phyloP scores from a whole-genome alignment of 2,113 vertebrate species.

The Bujurquina vittata region DNA sequence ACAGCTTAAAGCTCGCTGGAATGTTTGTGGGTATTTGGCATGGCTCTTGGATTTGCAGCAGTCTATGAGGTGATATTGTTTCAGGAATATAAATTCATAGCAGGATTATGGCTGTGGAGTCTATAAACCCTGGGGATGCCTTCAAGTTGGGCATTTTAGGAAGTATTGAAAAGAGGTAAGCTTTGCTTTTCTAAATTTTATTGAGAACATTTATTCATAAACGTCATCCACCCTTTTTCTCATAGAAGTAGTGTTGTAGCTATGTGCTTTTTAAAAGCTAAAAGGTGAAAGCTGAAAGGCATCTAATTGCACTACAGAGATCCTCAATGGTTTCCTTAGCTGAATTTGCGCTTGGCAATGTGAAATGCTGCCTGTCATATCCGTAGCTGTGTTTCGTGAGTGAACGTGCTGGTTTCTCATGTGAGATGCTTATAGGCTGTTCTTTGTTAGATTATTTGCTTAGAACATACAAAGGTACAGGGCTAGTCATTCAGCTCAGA shows the following conservation, averaged over 20 bases:
- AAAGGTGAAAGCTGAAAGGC: background rate
- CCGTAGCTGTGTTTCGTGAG: background rate
- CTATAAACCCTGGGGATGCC: conserved; percentile 41
- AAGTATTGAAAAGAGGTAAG: conserved; percentile 68
- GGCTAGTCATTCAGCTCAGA: background rate
- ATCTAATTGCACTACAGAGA: background rate
- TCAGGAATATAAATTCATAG: background rate
- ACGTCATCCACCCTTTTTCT: background rate
- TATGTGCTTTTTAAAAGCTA: background rate
- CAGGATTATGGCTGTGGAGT: conserved; percentile 29
- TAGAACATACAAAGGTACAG: background rate
- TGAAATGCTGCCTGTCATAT: background rate
- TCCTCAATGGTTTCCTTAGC: background rate
- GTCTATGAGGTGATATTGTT: background rate
- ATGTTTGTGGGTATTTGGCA: conserved; percentile 3
- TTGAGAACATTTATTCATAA: background rate
- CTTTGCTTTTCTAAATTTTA: background rate
- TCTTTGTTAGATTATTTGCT: conserved; percentile 31
- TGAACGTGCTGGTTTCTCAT: background rate
- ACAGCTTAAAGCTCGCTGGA: conserved; percentile 14
- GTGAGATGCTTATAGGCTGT: background rate
- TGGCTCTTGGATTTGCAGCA: background rate
- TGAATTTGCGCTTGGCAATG: background rate
- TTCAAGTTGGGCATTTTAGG: conserved; percentile 63
- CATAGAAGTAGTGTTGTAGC: background rate